Conservation (phyloP, 2,888 invertebrate species). For the Petrophora chlorosata region DNA sequence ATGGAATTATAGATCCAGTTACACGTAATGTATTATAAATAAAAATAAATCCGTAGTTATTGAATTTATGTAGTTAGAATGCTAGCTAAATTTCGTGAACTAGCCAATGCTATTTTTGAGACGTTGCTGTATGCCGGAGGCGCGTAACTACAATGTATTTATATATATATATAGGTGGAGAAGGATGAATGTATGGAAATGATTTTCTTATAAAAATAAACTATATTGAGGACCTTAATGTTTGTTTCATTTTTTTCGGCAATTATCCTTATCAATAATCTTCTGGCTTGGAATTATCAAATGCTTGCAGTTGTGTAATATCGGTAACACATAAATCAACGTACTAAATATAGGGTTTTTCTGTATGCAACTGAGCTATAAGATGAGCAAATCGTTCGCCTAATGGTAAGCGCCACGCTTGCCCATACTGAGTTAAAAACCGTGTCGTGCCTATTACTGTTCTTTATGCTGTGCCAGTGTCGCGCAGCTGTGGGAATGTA, state of each 20-base stretch:
- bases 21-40: conserved; percentile 70
- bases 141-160: conserved; percentile 75
- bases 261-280: background rate
- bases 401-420: too few relatives aligned
- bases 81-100: conserved; percentile 80
- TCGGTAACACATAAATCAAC: too few relatives aligned
- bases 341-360: too few relatives aligned
- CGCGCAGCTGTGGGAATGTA: too few relatives aligned
- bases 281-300: too few relatives aligned
- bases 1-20: conserved; percentile 50
- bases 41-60: conserved; percentile 65
- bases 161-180: conserved; percentile 77
- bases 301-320: too few relatives aligned
- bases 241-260: conserved; percentile 40
- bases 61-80: conserved; percentile 73
- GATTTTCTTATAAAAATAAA: conserved; percentile 83
- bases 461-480: too few relatives aligned
- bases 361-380: too few relatives aligned
- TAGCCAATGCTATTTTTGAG: conserved; percentile 83
- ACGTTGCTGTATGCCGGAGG: conserved; percentile 74
- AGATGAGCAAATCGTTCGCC: too few relatives aligned
- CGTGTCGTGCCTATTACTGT: too few relatives aligned
- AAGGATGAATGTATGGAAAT: conserved; percentile 76
- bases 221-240: conserved; percentile 68
- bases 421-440: too few relatives aligned